Base-by-base conservation (phyloP, 2,113 vertebrate species). In the Zapus hudsonius region DNA sequence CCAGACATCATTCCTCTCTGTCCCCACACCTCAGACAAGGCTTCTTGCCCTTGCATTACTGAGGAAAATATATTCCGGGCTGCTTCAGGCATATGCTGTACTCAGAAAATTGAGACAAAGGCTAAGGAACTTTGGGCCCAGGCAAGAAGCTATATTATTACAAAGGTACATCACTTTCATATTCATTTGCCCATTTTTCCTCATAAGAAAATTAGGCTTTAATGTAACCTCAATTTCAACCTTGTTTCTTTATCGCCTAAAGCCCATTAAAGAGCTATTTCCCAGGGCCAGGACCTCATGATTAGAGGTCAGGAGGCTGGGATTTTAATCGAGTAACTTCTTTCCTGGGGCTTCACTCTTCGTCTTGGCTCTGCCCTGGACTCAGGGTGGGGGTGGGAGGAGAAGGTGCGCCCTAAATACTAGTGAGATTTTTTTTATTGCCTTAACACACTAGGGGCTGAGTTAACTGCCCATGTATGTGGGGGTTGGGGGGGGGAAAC, bases 151-250 rank as follows among this genome's bases (percentile, higher is more conserved):
- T 81, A 19, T 81, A 89, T 96, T 81, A 89, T 96, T 93, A 96
- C 94, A 95, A 90, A 96, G 93, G 95, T 95, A 78, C 42, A 90
- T 93, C 92, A 78, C 90, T 95, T 94, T 94, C 92, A 92, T 76
- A 89, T 89, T 96, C 96, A 92, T 94, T 90, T 93, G 90, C 82
- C 95, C 95, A 95, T 93, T 92, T 95, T 94, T 96, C 75, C 94
- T 95, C 93, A 76, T 93, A 94, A 95, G 96, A 94, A 96, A 96
- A 96, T 96, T 95, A 96, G 93, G 89, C 95, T 96, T 95, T 95
- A 95, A 96, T 95, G 92, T 95, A 96, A 96, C 94, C 96, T 97
- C 96, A 95, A 95, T 96, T 96, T 95, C 96, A 96, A 92, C 96
- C 89, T 93, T 97, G 95, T 95, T 96, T 94, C 94, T 95, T 95